Conservation (phyloP, 2,797 vertebrate species). For the Cryptoblepharus egeriae region DNA sequence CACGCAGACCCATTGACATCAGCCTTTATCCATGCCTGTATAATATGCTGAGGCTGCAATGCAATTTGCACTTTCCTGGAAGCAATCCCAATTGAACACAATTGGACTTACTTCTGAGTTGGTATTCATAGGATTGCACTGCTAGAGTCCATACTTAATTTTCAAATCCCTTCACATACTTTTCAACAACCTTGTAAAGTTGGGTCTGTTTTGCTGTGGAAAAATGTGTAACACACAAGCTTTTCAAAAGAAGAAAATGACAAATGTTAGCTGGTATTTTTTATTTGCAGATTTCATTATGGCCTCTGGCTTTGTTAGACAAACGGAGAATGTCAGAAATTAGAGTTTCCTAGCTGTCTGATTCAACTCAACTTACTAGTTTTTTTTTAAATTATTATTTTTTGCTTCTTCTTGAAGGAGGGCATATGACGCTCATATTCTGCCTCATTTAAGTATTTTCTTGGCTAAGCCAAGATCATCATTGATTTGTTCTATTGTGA, state of each 20-base stretch:
- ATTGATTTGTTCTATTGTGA: slow-evolving; percentile 27
- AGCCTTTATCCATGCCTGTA: not conserved
- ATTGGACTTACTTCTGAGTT: too few relatives aligned
- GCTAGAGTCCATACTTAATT: not conserved
- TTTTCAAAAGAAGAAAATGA: not conserved
- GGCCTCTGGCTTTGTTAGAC: not conserved
- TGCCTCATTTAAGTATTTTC: slow-evolving; percentile 10
- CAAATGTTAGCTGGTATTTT: not conserved
- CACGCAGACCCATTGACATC: not conserved
- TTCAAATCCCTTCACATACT: not conserved
- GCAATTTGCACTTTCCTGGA: too few relatives aligned
- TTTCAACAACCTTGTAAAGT: not conserved
- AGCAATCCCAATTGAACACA: too few relatives aligned
- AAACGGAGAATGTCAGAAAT: slow-evolving; percentile 7
- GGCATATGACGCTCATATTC: not conserved
- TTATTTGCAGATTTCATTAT: not conserved
- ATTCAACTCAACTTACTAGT: slow-evolving; percentile 24
- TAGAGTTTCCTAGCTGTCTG: slow-evolving; percentile 12
- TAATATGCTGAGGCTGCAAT: not conserved
- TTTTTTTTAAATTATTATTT: slow-evolving; percentile 43
- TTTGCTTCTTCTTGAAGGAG: slow-evolving; percentile 15
- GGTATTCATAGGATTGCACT: too few relatives aligned
- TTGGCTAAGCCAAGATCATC: not conserved
- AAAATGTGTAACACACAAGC: not conserved
- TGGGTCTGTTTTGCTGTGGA: not conserved